Evolutionary conservation across 2,113 vertebrate genomes (phyloP).

Genomic region (Proterorhinus semilunaris): DNA sequence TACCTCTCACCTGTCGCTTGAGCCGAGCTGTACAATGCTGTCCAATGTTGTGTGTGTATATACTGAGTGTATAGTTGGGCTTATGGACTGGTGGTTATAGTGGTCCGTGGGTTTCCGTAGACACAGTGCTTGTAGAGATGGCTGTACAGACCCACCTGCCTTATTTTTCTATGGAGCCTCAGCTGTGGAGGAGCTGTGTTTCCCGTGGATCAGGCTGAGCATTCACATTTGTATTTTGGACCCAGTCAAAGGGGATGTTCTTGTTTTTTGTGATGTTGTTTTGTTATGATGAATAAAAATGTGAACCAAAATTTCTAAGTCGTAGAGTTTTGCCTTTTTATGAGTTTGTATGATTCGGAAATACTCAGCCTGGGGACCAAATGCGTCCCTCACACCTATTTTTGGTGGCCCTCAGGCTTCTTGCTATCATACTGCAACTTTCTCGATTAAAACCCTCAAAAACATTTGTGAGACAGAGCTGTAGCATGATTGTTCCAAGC

Average conservation of each 20-base stretch:
- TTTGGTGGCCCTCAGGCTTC: no score
- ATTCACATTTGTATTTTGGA: constrained; percentile 63
- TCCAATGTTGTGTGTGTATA: constrained; percentile 15
- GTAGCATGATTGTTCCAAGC: no score
- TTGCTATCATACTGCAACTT: no score
- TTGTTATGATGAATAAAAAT: constrained; percentile 67
- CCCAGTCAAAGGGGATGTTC: constrained; percentile 50
- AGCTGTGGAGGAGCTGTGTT: constrained; percentile 38
- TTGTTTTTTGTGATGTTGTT: constrained; percentile 68
- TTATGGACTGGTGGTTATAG: constrained; percentile 21
- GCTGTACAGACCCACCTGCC: constrained; percentile 36
- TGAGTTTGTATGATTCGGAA: no score
- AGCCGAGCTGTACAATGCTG: constrained; percentile 38
- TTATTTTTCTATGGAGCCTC: constrained; percentile 50
- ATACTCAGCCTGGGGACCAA: no score
- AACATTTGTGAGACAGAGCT: no score
- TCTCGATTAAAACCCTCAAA: no score
- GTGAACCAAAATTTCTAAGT: constrained; percentile 32
- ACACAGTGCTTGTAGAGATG: constrained; percentile 26
- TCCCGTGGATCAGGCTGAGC: constrained; percentile 56
- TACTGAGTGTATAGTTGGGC: constrained; percentile 16
- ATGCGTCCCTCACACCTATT: no score
- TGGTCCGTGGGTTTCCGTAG: constrained; percentile 8
- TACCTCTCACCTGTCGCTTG: constrained; percentile 22
- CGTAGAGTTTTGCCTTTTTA: background rate